A percentile compares a stretch with the other conserved stretches of the same genome.
phyloP scores from a whole-genome alignment of 2,113 vertebrate genomes.

The Caloenas nicobarica region DNA sequence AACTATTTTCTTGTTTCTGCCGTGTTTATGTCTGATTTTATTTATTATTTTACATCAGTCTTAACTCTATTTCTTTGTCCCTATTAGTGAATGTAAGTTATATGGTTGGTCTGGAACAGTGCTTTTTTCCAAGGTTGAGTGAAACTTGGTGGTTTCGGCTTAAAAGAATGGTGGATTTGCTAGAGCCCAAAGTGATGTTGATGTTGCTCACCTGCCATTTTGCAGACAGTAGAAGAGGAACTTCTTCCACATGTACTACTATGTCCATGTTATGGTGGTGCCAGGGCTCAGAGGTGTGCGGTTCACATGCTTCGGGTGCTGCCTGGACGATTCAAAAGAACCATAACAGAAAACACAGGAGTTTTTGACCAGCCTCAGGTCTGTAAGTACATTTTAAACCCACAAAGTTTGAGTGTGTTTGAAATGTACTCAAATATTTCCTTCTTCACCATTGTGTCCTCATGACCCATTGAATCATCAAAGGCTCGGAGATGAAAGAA shows the following conservation, averaged over 20 bases:
- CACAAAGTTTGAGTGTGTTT: conserved; percentile 70
- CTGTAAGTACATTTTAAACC: conserved; percentile 65
- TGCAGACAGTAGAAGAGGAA: conserved; percentile 67
- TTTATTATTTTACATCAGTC: not conserved
- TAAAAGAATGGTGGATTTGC: not conserved
- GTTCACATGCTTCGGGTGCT: conserved; percentile 53
- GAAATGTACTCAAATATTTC: conserved; percentile 71
- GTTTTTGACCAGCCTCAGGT: conserved; percentile 62
- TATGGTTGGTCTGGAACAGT: not conserved
- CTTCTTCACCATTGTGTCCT: conserved; percentile 49
- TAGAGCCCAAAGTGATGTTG: conserved; percentile 38
- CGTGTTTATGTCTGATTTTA: not conserved
- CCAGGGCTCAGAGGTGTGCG: conserved; percentile 59
- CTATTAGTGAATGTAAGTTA: not conserved
- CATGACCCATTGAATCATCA: conserved; percentile 66
- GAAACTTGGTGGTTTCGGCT: conserved; percentile 16
- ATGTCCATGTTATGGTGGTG: conserved; percentile 60
- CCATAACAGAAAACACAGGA: conserved; percentile 60
- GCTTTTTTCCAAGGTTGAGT: not conserved
- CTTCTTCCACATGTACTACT: conserved; percentile 20
- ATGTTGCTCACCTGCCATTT: conserved; percentile 64
- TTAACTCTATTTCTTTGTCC: not conserved
- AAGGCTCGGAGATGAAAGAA: conserved; percentile 55
- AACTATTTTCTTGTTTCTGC: not conserved
- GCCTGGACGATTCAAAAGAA: conserved; percentile 64